A percentile compares a stretch with the other conserved stretches of the same genome.
phyloP scores from a whole-genome alignment of 2,113 vertebrate species.

The Orthochromis indermauri region DNA sequence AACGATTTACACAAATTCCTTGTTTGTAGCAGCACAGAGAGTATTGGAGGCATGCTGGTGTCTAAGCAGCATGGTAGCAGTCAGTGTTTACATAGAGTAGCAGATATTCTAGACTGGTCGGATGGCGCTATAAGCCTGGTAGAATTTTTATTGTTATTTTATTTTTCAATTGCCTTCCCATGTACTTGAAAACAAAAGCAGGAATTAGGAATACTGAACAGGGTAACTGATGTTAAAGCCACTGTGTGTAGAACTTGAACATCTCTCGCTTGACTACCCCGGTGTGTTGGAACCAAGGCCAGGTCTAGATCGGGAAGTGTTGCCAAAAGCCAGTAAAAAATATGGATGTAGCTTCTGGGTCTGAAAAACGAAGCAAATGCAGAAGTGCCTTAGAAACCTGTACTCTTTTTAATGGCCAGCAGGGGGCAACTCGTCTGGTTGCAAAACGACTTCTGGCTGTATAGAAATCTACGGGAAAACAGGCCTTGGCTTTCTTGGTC shows the following conservation, averaged over 20 bases:
- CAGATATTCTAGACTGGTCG: conserved; percentile 1
- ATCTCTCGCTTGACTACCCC: not conserved
- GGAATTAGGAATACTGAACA: conserved; percentile 11
- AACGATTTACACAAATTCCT: not conserved
- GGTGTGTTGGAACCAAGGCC: not conserved
- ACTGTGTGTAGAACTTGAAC: not conserved
- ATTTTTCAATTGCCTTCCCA: conserved; percentile 17
- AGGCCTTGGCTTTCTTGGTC: not conserved
- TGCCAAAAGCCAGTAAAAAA: not conserved
- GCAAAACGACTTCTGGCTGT: not conserved
- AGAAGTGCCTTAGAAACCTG: not conserved
- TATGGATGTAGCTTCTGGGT: not conserved
- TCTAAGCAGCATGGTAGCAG: conserved; percentile 40
- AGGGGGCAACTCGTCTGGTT: not conserved
- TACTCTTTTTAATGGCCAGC: not conserved
- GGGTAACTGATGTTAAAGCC: conserved; percentile 32
- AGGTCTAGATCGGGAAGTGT: not conserved
- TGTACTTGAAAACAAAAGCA: conserved; percentile 42
- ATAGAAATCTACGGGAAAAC: not conserved
- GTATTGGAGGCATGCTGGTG: conserved; percentile 1
- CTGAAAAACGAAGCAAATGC: not conserved
- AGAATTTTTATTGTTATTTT: not conserved
- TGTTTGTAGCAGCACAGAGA: conserved; percentile 27
- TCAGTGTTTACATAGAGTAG: conserved; percentile 55
- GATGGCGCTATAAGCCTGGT: not conserved